Conservation (phyloP, 1,140 invertebrate genomes). For the Prorops nasuta region DNA sequence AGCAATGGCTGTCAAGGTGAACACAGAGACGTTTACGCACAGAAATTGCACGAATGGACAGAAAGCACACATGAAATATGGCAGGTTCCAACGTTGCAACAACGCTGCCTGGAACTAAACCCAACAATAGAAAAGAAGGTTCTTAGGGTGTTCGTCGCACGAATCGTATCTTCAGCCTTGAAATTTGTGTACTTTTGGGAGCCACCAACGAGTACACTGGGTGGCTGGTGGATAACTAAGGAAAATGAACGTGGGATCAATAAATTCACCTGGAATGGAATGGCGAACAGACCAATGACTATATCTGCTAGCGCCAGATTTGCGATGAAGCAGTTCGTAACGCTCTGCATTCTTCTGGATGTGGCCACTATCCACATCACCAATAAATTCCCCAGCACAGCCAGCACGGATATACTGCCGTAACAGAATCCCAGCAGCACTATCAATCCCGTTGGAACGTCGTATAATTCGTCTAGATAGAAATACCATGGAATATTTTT, state of each 20-base stretch:
- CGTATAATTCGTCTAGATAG: slow-evolving; percentile 62
- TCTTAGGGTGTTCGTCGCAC: not conserved
- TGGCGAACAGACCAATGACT: slow-evolving; percentile 74
- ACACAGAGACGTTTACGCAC: slow-evolving; percentile 79
- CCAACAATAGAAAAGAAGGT: not conserved
- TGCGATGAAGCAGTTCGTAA: slow-evolving; percentile 80
- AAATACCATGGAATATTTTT: slow-evolving; percentile 3
- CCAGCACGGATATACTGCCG: slow-evolving; percentile 76
- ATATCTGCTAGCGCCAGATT: slow-evolving; percentile 78
- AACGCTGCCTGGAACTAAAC: slow-evolving; percentile 78
- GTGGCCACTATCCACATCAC: slow-evolving; percentile 80
- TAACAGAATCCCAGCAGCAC: slow-evolving; percentile 76
- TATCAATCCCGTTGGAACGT: slow-evolving; percentile 72
- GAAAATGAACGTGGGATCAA: too few relatives aligned
- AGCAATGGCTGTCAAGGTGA: slow-evolving; percentile 78
- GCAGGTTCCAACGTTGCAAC: slow-evolving; percentile 78
- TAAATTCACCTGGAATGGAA: slow-evolving; percentile 80
- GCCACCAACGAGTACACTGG: too few relatives aligned
- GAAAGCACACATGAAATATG: slow-evolving; percentile 78
- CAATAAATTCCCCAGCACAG: slow-evolving; percentile 76
- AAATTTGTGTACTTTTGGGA: too few relatives aligned
- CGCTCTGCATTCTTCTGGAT: slow-evolving; percentile 73
- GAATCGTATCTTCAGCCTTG: too few relatives aligned
- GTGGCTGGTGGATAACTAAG: too few relatives aligned
- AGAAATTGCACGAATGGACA: slow-evolving; percentile 78